Evolutionary conservation across 2,888 invertebrate species (phyloP), one percentile per base, ranked within the genome.

Genomic region (Glyphotaelius pellucidus): DNA sequence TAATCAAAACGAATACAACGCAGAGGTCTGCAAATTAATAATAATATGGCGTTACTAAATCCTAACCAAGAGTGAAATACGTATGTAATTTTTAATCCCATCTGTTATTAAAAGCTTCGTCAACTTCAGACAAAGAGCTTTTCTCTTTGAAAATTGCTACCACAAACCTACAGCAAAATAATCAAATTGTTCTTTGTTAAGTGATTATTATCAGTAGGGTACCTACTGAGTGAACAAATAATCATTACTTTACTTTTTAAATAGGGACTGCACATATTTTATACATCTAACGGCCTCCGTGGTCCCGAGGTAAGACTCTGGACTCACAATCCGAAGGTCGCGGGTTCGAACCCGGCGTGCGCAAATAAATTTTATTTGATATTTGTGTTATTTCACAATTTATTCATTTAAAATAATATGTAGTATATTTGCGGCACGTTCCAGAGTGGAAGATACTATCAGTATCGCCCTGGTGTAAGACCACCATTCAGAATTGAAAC

Each of bases 11-110:
- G 12, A 67, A 86, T 3, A 25, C 86, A 86, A 52, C 30, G 30
- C 52, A 86, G 7, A n/a, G 30, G 30, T n/a, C 86, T 30, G 42
- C 86, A 11, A 25, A 85, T 32, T 81, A 32, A 84, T 87, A 12
- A n/a, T 47, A 87, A 89, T 89, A 80, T 80, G 88, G 88, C 88
- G 88, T 89, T 35, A 31, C 79, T 15, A 89, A 52, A 88, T 79
- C 31, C 80, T 89, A 89, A 38, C 79, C 32, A 14, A 32, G 88
- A 25, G n/a, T 89, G 88, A 79, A 89, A 89, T 89, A 67, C 67
- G 67, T 25, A 42, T 14, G 42, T n/a, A 42, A 15, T 19, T 42
- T 86, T 47, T 42, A n/a, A 30, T 86, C 47, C 25, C 35, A 42
- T 30, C 47, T 86, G 14, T 30, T 86, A 86, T 86, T 86, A 86